Conservation (phyloP, 2,113 vertebrate species). For the Apistogramma diplotaenia region DNA sequence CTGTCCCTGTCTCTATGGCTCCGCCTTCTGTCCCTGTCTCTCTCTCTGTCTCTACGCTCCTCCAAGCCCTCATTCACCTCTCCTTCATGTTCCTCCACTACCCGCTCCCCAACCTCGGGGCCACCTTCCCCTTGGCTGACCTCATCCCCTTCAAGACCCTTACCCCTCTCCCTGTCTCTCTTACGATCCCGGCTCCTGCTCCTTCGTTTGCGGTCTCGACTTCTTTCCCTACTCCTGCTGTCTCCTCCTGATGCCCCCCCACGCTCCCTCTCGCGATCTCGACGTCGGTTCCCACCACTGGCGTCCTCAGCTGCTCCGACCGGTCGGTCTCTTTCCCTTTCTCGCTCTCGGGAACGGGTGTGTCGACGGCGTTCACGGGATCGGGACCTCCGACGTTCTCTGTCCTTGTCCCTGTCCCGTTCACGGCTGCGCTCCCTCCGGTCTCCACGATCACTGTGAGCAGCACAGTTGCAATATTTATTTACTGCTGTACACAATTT, state of each 20-base stretch:
- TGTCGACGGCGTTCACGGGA: slow-evolving; percentile 83
- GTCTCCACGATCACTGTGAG: slow-evolving; percentile 65
- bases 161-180: slow-evolving; percentile 79
- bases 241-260: slow-evolving; percentile 36
- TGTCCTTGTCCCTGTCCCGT: slow-evolving; percentile 77
- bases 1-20: slow-evolving; percentile 76
- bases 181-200: slow-evolving; percentile 78
- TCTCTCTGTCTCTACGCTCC: slow-evolving; percentile 76
- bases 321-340: slow-evolving; percentile 57
- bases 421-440: slow-evolving; percentile 84
- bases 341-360: slow-evolving; percentile 80
- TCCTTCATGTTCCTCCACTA: slow-evolving; percentile 80
- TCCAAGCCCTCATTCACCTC: slow-evolving; percentile 67
- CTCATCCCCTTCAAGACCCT: slow-evolving; percentile 76
- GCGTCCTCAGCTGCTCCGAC: slow-evolving; percentile 50
- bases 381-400: slow-evolving; percentile 81
- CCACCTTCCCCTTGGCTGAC: slow-evolving; percentile 44
- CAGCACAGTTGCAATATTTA: background rate
- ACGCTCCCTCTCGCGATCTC: slow-evolving; percentile 67
- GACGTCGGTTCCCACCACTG: slow-evolving; percentile 47
- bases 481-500: background rate
- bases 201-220: slow-evolving; percentile 74
- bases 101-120: slow-evolving; percentile 55
- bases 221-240: slow-evolving; percentile 77
- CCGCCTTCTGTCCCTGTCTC: slow-evolving; percentile 72